Evolutionary conservation across 1,140 invertebrate genomes (phyloP).

Genomic region (Acromyrmex echinatior): DNA sequence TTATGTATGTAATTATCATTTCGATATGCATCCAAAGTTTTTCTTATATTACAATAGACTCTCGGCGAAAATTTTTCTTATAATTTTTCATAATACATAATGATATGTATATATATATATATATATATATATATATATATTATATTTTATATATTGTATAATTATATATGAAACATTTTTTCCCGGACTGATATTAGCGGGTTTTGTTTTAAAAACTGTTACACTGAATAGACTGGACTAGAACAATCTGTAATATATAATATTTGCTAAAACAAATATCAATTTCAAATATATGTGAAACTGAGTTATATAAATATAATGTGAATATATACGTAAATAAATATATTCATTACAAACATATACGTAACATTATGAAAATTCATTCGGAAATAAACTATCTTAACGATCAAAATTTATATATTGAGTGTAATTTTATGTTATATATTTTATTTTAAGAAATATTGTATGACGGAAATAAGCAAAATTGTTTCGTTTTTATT

Average conservation of each 20-base stretch:
- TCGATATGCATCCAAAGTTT: background rate
- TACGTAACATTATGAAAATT: background rate
- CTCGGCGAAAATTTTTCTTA: no score
- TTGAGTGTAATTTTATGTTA: background rate
- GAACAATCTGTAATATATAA: background rate
- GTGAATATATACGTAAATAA: no score
- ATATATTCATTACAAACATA: background rate
- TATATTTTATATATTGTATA: no score
- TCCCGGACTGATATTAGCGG: background rate
- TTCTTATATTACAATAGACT: background rate
- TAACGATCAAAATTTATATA: background rate
- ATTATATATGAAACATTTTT: no score
- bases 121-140: no score
- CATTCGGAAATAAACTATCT: background rate
- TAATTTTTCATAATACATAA: no score
- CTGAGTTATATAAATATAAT: background rate
- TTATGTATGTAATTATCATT: background rate
- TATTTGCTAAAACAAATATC: background rate
- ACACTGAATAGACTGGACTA: background rate
- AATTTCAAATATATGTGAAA: background rate
- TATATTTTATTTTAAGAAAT: background rate
- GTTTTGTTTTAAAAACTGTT: background rate
- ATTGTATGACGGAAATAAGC: background rate
- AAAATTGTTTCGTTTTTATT: conserved; percentile 18
- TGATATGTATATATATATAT: no score